Evolutionary conservation across 1,140 invertebrate genomes (phyloP).

Genomic region (Zaprionus taronus): DNA sequence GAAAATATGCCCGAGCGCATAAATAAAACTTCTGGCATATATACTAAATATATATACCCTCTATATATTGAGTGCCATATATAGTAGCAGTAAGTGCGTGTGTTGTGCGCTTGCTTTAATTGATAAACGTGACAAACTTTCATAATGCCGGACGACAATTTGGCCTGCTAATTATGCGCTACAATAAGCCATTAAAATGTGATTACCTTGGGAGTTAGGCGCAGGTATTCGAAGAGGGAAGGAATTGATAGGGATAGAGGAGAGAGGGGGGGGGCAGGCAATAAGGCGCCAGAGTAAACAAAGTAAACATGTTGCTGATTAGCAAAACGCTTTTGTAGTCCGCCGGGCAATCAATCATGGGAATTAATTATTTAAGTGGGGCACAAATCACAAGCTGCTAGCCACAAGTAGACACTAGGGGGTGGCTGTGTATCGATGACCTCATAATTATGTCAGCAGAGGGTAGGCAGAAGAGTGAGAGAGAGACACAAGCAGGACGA

Average conservation of each 20-base stretch:
- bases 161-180: conserved; percentile 60
- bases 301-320: conserved; percentile 38
- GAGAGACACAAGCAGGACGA: neutral
- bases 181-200: conserved; percentile 57
- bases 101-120: conserved; percentile 24
- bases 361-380: conserved; percentile 61
- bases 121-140: conserved; percentile 78
- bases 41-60: neutral
- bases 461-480: neutral
- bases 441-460: conserved; percentile 35
- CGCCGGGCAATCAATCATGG: conserved; percentile 58
- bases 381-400: conserved; percentile 8
- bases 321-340: conserved; percentile 30
- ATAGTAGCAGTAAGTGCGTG: neutral
- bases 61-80: neutral
- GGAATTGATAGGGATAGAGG: neutral
- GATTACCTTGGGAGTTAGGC: conserved; percentile 43
- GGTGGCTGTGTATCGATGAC: conserved; percentile 23
- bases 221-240: neutral
- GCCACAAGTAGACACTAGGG: neutral
- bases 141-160: conserved; percentile 64
- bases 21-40: conserved; percentile 1
- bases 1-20: neutral
- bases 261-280: conserved; percentile 2
- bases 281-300: conserved; percentile 38